Base-by-base conservation (phyloP, 53 echinoderm and acorn worm genomes). In the Holothuria leucospilota region DNA sequence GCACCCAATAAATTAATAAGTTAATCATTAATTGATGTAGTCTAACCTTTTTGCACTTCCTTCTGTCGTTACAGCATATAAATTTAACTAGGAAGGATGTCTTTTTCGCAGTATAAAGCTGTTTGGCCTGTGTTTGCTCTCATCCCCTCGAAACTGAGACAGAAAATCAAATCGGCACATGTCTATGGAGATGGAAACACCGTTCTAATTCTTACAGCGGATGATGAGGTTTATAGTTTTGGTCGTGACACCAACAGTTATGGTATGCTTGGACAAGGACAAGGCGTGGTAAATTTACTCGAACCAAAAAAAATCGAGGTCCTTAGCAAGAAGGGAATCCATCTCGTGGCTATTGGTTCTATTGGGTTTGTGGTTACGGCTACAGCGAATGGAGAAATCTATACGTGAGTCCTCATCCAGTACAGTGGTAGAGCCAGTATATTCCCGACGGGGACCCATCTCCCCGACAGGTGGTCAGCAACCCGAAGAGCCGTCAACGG, bases 251-350 rank as follows among this genome's bases (percentile, higher is more conserved):
- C 51, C 4, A 67, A 83, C 27, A 51, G 46, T 4, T 83, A 67
- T 42, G 84, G 84, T 9, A 51, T 20, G 15, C 84, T 83, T 3
- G 84, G 84, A 62, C 84, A 66, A 13, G 84, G 84, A 0, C 18
- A 83, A n/a, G 84, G 49, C 12, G 26, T 51, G 6, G 20, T 14
- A 8, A 65, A 51, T 5, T 40, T 65, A 34, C 14, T 66, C 10
- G 64, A 80, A 62, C 84, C 65, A 46, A 83, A 67, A 46, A 64
- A 83, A n/a, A 65, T 83, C 20, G 84, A 83, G 5, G 84, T 83
- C 6, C 46, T 83, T 5, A 51, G 84, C 62, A 83, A 83, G 68
- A 83, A 83, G 64, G 80, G 84, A 6, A 83, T 83, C 14, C 52
- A 66, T 23, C 15, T 21, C 0, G 23, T 83, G 66, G 84, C 68